Evolutionary conservation across 2,113 vertebrate species (phyloP), one percentile per base, ranked within the genome.

Genomic region (Hemibates koningsi): DNA sequence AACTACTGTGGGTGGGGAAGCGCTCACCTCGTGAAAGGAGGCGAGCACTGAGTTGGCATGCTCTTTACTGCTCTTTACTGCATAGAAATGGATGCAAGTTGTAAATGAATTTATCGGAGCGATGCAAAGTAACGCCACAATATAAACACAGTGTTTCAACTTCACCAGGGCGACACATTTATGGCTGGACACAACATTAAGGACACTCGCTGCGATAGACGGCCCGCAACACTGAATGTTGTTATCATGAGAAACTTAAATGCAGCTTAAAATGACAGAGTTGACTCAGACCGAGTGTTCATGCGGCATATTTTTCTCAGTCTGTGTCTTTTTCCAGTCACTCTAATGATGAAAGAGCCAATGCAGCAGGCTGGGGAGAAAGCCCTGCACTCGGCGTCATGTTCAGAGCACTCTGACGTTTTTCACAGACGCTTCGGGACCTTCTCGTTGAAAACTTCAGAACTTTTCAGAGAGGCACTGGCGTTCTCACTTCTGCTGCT

Each of bases 1-100:
- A 90, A 9, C 48, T 80, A n/a, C 57, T n/a, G 73, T 81, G 82
- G 80, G 61, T 24, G 85, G 76, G 32, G 53, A 89, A 89, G 63
- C 6, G 54, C 90, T 91, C 88, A 73, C 36, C 50, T 57, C 17
- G 2, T 86, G 38, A 85, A 54, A 27, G n/a, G 29, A 63, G 16
- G 29, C 16, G 16, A 32, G 82, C 84, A 82, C 6, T 81, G 66
- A 86, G 82, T 52, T 56, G 52, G 76, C 56, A 54, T 59, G 52
- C 87, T 27, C 80, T 88, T 52, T 32, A 32, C 32, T 59, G 52
- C 87, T 27, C 82, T 88, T 52, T 32, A 32, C 32, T 29, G 29
- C 29, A 17, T 48, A 54, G 68, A 86, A 81, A 84, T 63, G 19
- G 12, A 27, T 80, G 11, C 38, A 56, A 79, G 78, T 57, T 4